These are phyloP conservation scores for Xiphophorus birchmanni DNA, from an alignment of 2,797 vertebrate genomes.

Conservation along the genomic window DNA sequence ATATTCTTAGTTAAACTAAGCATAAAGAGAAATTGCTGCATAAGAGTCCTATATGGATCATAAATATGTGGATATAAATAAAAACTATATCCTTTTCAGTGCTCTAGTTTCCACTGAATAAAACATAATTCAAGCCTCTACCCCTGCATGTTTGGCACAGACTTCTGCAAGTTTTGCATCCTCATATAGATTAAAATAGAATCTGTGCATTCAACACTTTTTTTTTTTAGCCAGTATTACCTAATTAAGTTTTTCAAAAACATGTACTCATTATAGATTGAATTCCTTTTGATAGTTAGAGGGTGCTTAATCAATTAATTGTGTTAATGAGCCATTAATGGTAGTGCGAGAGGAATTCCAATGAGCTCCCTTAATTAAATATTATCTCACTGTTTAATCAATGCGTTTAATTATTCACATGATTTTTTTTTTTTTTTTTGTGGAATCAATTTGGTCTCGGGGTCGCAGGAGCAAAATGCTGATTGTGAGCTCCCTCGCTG, in stretches of 20 bases:
- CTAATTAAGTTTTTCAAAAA: conserved; percentile 83
- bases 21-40: not conserved
- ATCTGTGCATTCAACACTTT: conserved; percentile 54
- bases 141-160: conserved; percentile 35
- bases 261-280: conserved; percentile 81
- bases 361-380: conserved; percentile 85
- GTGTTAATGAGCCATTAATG: conserved; percentile 84
- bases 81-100: not conserved
- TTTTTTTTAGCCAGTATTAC: conserved; percentile 60
- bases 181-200: conserved; percentile 60
- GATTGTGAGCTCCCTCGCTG: conserved; percentile 66
- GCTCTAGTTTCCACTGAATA: conserved; percentile 8
- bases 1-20: not conserved
- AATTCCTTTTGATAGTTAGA: conserved; percentile 81
- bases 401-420: conserved; percentile 86
- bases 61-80: not conserved
- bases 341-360: conserved; percentile 78
- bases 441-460: conserved; percentile 76
- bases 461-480: conserved; percentile 67
- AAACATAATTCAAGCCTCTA: conserved; percentile 8
- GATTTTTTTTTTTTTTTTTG: conserved; percentile 76
- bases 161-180: conserved; percentile 61
- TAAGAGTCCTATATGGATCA: not conserved
- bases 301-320: conserved; percentile 85
- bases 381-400: conserved; percentile 87